A percentile compares a stretch with the other conserved stretches of the same genome.
Evolutionary conservation across 2,113 vertebrate species (phyloP).

Genomic region (Heterocephalus glaber): DNA sequence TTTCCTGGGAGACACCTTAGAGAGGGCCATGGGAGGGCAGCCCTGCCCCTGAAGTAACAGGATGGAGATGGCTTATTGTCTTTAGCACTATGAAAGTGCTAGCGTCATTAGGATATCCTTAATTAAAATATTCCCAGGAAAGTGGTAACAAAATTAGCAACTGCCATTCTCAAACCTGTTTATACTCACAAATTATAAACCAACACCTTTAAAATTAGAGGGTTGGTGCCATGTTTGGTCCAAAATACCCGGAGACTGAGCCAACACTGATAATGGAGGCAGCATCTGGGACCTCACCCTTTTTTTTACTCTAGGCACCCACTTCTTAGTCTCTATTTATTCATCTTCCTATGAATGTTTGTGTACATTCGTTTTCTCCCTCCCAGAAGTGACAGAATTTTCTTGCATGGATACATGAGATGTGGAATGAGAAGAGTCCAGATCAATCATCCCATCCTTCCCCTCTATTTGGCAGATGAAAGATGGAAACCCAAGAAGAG

Average conservation of each 20-base stretch:
- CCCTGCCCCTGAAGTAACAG: not conserved
- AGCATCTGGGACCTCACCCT: too few relatives aligned
- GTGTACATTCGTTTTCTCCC: not conserved
- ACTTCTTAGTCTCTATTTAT: not conserved
- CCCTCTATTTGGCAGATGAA: not conserved
- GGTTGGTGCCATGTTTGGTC: not conserved
- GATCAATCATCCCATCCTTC: not conserved
- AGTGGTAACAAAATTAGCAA: not conserved
- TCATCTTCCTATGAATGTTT: not conserved
- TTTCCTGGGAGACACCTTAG: not conserved
- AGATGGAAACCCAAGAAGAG: not conserved
- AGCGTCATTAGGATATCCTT: not conserved
- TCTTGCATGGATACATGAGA: not conserved
- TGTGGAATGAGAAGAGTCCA: not conserved
- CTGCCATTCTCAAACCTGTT: not conserved
- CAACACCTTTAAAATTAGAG: not conserved
- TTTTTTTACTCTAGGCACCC: too few relatives aligned
- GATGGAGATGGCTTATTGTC: not conserved
- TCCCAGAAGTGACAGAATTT: not conserved
- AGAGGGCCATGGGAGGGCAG: not conserved
- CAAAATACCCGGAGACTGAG: not conserved
- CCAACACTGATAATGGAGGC: fast-evolving
- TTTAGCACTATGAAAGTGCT: not conserved
- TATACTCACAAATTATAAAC: not conserved
- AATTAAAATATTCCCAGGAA: not conserved